Percentiles rank a stretch among this genome's conserved stretches.
phyloP scores from a whole-genome alignment of 1,140 invertebrate species.

The Oryctes rhinoceros region DNA sequence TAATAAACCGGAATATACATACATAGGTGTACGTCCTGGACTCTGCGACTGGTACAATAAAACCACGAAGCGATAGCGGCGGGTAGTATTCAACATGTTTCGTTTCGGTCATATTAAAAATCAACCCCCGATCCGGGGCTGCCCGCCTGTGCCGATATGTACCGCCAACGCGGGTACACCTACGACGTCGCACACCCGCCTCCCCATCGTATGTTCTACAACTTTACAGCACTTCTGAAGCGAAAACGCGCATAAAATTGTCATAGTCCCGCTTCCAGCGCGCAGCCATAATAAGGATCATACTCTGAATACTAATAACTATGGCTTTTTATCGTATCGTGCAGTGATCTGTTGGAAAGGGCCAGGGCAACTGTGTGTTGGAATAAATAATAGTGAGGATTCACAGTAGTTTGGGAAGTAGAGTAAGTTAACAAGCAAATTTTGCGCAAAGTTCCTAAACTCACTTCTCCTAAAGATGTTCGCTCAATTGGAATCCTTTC shows the following conservation, averaged over 20 bases:
- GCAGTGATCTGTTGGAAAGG: not conserved
- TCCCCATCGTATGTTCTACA: conserved; percentile 12
- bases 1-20: conserved; percentile 37
- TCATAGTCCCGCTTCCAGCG: conserved; percentile 19
- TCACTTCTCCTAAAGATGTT: no score
- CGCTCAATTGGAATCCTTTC: no score
- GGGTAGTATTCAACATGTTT: conserved; percentile 27
- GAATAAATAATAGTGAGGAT: no score
- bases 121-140: conserved; percentile 4
- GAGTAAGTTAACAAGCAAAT: no score
- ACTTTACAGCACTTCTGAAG: conserved; percentile 31
- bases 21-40: conserved; percentile 9
- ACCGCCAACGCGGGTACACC: not conserved
- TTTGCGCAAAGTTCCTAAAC: no score
- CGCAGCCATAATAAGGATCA: conserved; percentile 25
- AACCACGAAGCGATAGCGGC: conserved; percentile 11
- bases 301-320: conserved; percentile 26
- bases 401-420: no score
- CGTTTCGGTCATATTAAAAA: conserved; percentile 29
- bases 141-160: not conserved
- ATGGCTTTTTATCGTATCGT: not conserved
- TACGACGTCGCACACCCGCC: not conserved
- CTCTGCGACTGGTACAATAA: conserved; percentile 11
- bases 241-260: conserved; percentile 37
- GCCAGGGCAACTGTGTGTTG: not conserved